phyloP scores from a whole-genome alignment of 2,888 invertebrate genomes.

The Chouioia cunea region DNA sequence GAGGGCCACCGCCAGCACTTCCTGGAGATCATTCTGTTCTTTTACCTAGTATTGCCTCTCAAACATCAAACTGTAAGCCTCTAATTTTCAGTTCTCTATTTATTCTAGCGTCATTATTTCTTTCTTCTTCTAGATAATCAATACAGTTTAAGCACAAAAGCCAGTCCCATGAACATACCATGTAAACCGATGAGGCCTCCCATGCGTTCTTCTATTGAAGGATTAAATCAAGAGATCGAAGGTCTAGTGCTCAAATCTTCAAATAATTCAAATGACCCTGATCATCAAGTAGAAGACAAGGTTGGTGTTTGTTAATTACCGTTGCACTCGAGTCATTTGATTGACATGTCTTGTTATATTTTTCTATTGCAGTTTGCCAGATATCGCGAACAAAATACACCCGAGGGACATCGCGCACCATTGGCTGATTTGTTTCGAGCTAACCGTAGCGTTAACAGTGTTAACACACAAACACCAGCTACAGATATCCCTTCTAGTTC shows the following conservation, averaged over 20 bases:
- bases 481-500: conserved; percentile 77
- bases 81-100: conserved; percentile 33
- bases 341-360: neutral
- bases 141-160: conserved; percentile 69
- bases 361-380: conserved; percentile 60
- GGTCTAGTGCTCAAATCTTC: conserved; percentile 76
- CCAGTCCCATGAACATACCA: conserved; percentile 73
- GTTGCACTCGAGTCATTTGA: neutral
- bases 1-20: conserved; percentile 69
- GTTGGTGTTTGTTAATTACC: conserved; percentile 61
- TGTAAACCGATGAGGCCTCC: conserved; percentile 75
- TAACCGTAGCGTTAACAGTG: conserved; percentile 73
- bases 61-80: conserved; percentile 67
- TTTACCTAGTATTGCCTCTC: conserved; percentile 70
- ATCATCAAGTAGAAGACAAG: conserved; percentile 74
- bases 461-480: conserved; percentile 89
- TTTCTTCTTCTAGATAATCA: conserved; percentile 60
- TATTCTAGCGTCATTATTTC: neutral
- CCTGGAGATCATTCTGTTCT: conserved; percentile 72
- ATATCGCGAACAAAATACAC: conserved; percentile 75
- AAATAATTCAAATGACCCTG: conserved; percentile 62
- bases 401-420: conserved; percentile 89
- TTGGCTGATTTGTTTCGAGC: conserved; percentile 80
- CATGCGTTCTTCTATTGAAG: conserved; percentile 87
- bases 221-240: conserved; percentile 89